Evolutionary conservation across 2,888 invertebrate genomes (phyloP).

Genomic region (Cybosia mesomella): DNA sequence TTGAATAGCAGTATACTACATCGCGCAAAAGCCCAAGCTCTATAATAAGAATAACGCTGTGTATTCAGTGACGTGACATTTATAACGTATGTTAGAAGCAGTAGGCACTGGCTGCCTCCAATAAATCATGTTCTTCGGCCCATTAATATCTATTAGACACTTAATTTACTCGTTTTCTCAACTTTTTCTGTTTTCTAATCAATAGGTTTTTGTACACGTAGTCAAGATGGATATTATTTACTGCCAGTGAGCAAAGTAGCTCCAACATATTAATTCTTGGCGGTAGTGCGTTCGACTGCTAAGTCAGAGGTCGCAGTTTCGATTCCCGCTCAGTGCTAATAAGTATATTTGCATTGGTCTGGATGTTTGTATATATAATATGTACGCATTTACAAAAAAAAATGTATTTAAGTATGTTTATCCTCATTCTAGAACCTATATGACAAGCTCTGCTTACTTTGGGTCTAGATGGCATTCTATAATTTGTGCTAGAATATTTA

Average conservation of each 20-base stretch:
- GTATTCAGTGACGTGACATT: constrained; percentile 4
- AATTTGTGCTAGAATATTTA: too few relatives aligned
- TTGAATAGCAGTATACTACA: too few relatives aligned
- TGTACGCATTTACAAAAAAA: too few relatives aligned
- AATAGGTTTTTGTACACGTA: constrained; percentile 9
- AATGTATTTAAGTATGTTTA: too few relatives aligned
- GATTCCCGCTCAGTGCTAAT: too few relatives aligned
- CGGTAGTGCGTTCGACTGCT: too few relatives aligned
- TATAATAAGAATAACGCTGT: constrained; percentile 11
- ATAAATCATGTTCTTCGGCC: constrained; percentile 37
- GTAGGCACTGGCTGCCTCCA: constrained; percentile 5
- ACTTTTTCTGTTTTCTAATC: constrained; percentile 18
- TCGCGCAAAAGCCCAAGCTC: background rate
- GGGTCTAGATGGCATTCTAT: too few relatives aligned
- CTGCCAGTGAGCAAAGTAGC: background rate
- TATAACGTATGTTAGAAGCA: constrained; percentile 4
- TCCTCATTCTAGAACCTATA: too few relatives aligned
- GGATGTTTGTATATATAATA: too few relatives aligned
- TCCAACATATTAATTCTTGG: background rate
- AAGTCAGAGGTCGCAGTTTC: too few relatives aligned
- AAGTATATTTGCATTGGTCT: too few relatives aligned
- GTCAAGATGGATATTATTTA: background rate
- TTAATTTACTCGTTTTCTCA: constrained; percentile 38
- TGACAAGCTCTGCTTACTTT: too few relatives aligned
- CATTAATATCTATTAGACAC: constrained; percentile 48